Evolutionary conservation across 2,113 vertebrate genomes (phyloP), one percentile per base, ranked within the genome.

Genomic region (Aptenodytes forsteri): DNA sequence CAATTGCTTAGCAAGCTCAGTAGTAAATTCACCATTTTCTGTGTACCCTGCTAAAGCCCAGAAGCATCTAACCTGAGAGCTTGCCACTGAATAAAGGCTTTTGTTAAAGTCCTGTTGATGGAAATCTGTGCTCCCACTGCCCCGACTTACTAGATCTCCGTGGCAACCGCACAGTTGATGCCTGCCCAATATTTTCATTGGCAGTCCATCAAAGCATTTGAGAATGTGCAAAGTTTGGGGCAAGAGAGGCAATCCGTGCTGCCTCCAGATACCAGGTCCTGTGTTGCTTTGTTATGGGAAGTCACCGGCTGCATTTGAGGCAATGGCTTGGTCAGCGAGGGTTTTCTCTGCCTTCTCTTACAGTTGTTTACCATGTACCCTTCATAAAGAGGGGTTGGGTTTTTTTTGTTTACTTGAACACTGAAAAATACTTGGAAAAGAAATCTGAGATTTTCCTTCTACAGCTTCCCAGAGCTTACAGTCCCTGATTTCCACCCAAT

Each of bases 161-260:
- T 97, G 98, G 98, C 97, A 98, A 97, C 97, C 4, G 62, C 93
- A 81, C 77, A 90, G 76, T 66, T 20, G 95, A 95, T 96, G 90
- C 98, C 97, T 97, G 97, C 93, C 96, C 93, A 49, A 38, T 98
- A 97, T 99, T 99, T 98, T 97, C 97, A 87, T 98, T 99, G 99
- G 99, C 98, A 94, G 67, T 16, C 69, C 98, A 98, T 98, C 98
- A 99, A 98, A 99, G 98, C 87, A 8, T 16, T 5, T 0, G 46
- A 46, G 94, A 96, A 97, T 19, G 71, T 73, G 91, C 77, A 40
- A 83, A 88, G 61, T 95, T 95, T 96, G 94, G 96, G 96, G 85
- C 83, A 96, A 40, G 67, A 83, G 70, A 69, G 55, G 90, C 54
- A 7, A 93, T 64, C 58, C 16, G 3, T 30, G 89, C 93, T 64